phyloP scores from a whole-genome alignment of 1,140 invertebrate genomes.

The Argopecten irradians region DNA sequence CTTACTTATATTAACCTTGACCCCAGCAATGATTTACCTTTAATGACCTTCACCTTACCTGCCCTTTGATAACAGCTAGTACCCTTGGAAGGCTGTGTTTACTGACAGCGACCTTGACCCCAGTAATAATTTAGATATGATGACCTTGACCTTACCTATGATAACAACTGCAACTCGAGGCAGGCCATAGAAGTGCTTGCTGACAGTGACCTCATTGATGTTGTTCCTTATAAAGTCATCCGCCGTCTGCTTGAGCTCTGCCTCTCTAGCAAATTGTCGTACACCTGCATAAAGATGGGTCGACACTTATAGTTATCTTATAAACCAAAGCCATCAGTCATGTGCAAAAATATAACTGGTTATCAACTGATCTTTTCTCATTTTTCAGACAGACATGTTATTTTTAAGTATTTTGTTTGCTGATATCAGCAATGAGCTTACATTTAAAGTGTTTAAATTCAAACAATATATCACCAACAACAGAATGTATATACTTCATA shows the following conservation, averaged over 20 bases:
- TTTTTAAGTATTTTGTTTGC: neutral
- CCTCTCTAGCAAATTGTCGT: slow-evolving; percentile 74
- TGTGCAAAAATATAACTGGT: neutral
- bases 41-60: slow-evolving; percentile 24
- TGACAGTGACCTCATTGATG: slow-evolving; percentile 81
- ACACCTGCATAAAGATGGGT: slow-evolving; percentile 53
- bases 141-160: slow-evolving; percentile 62
- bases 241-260: slow-evolving; percentile 81
- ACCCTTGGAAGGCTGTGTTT: slow-evolving; percentile 81
- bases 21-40: neutral
- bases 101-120: slow-evolving; percentile 78
- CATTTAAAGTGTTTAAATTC: neutral
- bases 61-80: slow-evolving; percentile 78
- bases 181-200: slow-evolving; percentile 80
- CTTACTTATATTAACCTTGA: neutral
- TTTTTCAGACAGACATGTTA: neutral
- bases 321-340: neutral
- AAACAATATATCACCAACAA: neutral
- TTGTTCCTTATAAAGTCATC: slow-evolving; percentile 84
- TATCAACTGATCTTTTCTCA: neutral
- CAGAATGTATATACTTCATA: neutral
- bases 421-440: neutral
- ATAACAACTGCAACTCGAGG: slow-evolving; percentile 81
- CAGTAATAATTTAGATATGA: neutral
- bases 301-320: neutral